phyloP scores from a whole-genome alignment of 2,797 vertebrate species.

The Alauda arvensis region DNA sequence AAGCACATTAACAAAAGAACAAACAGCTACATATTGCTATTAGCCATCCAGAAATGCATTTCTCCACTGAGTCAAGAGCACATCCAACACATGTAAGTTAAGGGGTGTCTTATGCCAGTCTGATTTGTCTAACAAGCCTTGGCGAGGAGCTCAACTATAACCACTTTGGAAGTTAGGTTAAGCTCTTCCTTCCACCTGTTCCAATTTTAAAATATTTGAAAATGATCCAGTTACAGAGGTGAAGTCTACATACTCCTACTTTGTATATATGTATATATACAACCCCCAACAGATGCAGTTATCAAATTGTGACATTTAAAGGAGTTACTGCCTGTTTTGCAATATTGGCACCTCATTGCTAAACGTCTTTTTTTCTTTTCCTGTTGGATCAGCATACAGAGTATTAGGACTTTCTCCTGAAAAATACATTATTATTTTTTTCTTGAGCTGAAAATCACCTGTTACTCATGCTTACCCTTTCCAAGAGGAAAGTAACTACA shows the following conservation, averaged over 20 bases:
- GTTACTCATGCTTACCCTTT: neutral
- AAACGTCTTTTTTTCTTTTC: neutral
- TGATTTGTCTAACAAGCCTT: neutral
- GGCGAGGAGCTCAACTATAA: neutral
- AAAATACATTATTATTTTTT: neutral
- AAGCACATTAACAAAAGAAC: neutral
- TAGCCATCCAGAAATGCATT: neutral
- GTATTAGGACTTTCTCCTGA: neutral
- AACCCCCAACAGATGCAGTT: neutral
- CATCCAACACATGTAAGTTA: neutral
- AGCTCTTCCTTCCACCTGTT: neutral
- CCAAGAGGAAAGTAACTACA: neutral
- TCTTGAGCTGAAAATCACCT: neutral
- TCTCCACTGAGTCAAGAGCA: neutral
- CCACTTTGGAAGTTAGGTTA: neutral
- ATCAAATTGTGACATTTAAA: neutral
- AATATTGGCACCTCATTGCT: neutral
- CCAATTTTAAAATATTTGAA: neutral
- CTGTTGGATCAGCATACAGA: neutral
- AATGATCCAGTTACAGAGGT: neutral
- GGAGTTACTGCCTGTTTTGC: neutral
- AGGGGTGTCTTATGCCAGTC: neutral
- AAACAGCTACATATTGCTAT: neutral
- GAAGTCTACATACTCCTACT: neutral
- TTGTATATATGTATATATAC: neutral